These are phyloP conservation scores for Erpobdella octoculata DNA, from an alignment of 2,888 invertebrate genomes.

Conservation along the genomic window DNA sequence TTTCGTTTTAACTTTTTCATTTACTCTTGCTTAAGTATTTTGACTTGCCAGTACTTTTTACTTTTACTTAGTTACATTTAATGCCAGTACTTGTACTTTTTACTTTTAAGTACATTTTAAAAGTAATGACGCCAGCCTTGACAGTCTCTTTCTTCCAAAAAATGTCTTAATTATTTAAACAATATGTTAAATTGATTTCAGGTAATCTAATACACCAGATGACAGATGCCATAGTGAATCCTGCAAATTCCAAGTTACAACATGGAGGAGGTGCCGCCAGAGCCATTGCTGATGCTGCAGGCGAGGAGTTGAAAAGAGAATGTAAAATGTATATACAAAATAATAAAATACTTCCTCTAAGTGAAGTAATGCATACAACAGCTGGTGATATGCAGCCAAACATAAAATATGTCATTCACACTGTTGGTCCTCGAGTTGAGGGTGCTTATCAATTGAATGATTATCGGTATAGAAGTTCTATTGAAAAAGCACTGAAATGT, in stretches of 20 bases:
- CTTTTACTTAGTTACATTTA: too few species aligned
- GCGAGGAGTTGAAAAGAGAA: neutral
- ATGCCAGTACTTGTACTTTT: too few species aligned
- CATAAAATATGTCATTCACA: slow-evolving; percentile 1
- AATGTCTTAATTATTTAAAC: too few species aligned
- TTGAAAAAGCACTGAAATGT: too few species aligned
- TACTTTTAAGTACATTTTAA: too few species aligned
- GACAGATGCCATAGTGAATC: slow-evolving; percentile 24
- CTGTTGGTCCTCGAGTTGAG: slow-evolving; percentile 3
- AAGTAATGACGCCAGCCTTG: too few species aligned
- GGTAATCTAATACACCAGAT: slow-evolving; percentile 10
- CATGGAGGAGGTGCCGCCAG: slow-evolving; percentile 23
- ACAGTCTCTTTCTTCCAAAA: too few species aligned
- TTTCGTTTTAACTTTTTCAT: too few species aligned
- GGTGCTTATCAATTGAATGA: neutral
- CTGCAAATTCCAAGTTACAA: slow-evolving; percentile 8
- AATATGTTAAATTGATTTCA: neutral
- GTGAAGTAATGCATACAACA: neutral
- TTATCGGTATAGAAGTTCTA: neutral
- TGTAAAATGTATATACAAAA: slow-evolving; percentile 1
- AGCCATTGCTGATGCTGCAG: slow-evolving; percentile 24
- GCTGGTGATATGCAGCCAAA: neutral
- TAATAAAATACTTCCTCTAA: neutral
- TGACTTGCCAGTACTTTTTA: too few species aligned
- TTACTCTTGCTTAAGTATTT: too few species aligned